Percentiles rank a stretch among this genome's conserved stretches.
phyloP scores from a whole-genome alignment of 2,888 invertebrate genomes.

The Physocephala rufipes region DNA sequence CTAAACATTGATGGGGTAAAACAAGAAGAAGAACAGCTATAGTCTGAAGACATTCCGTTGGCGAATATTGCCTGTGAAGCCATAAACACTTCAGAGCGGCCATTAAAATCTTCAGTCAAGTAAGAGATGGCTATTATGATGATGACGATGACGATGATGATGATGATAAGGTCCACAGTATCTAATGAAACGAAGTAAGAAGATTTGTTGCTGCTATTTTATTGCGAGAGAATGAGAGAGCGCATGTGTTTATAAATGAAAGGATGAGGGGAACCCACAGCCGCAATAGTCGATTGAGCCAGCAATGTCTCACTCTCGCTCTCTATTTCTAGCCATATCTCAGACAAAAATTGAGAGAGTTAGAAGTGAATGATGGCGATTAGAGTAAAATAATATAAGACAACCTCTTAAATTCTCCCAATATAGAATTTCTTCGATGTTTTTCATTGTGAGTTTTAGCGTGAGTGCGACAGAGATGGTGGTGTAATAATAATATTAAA shows the following conservation, averaged over 20 bases:
- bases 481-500: neutral
- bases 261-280: neutral
- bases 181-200: slow-evolving; percentile 41
- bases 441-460: slow-evolving; percentile 7
- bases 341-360: slow-evolving; percentile 43
- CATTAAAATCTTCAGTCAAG: slow-evolving; percentile 60
- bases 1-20: slow-evolving; percentile 7
- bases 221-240: slow-evolving; percentile 39
- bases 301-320: neutral
- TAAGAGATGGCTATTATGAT: slow-evolving; percentile 10
- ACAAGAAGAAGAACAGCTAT: slow-evolving; percentile 32
- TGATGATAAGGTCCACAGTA: slow-evolving; percentile 5
- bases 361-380: slow-evolving; percentile 64
- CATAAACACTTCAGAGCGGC: slow-evolving; percentile 66
- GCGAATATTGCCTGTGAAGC: slow-evolving; percentile 63
- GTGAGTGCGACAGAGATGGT: slow-evolving; percentile 16
- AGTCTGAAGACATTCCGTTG: slow-evolving; percentile 56
- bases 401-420: slow-evolving; percentile 59
- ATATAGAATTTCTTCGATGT: slow-evolving; percentile 32
- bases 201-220: neutral
- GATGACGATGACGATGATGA: neutral
- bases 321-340: slow-evolving; percentile 35
- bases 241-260: neutral
- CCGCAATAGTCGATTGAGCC: too few species aligned
- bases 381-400: slow-evolving; percentile 64